Evolutionary conservation across 2,113 vertebrate genomes (phyloP).

Genomic region (Erythrocercus mccallii): DNA sequence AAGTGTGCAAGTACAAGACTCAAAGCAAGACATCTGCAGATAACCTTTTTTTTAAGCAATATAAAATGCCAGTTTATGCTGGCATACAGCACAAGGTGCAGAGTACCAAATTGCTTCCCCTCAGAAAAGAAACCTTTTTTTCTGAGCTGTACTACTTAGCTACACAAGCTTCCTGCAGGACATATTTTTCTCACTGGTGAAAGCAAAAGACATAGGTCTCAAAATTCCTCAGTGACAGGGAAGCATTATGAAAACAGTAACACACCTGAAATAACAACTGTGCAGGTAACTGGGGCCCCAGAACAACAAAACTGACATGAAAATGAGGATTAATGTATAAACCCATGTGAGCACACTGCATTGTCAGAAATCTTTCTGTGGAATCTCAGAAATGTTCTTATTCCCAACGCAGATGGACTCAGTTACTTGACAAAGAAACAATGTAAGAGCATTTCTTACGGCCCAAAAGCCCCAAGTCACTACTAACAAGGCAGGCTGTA

Average conservation of each 20-base stretch:
- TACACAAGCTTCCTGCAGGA: not conserved
- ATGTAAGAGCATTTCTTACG: not conserved
- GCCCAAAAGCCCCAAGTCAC: not conserved
- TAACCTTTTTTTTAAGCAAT: not conserved
- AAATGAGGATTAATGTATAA: not conserved
- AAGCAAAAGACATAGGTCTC: rapidly evolving
- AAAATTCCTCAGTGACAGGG: not conserved
- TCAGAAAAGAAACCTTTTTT: not conserved
- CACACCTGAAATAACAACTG: not conserved
- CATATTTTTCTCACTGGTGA: not conserved
- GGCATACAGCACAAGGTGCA: not conserved
- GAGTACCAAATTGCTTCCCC: not conserved
- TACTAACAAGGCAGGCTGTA: not conserved
- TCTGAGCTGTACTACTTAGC: not conserved
- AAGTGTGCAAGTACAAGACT: not conserved
- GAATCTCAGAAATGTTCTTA: not conserved
- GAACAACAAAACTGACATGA: not conserved
- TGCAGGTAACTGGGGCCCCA: not conserved
- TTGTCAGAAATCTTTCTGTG: not conserved
- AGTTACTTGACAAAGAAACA: not conserved
- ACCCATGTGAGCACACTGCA: not conserved
- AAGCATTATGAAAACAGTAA: not conserved
- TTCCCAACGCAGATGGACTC: not conserved
- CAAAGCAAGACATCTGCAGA: not conserved
- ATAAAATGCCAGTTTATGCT: not conserved